Percentiles rank a stretch among this genome's conserved stretches.
Conservation (phyloP, 2,888 invertebrate species). For the Chrysodeixis includens region DNA sequence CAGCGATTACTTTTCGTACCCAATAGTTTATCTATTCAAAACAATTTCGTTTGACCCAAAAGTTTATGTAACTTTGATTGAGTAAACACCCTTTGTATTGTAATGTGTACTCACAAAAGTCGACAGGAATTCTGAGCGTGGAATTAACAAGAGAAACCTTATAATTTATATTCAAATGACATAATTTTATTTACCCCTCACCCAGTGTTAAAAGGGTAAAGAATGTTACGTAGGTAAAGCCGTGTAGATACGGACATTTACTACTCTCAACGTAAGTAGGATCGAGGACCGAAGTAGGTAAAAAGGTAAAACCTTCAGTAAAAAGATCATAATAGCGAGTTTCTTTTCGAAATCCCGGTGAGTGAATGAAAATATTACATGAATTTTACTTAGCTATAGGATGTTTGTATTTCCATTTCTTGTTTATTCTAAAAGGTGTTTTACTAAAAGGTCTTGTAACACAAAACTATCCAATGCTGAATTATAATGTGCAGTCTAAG, state of each 20-base stretch:
- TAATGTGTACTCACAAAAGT: constrained; percentile 32
- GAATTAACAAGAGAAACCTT: constrained; percentile 47
- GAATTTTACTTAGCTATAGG: constrained; percentile 6
- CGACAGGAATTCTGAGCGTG: constrained; percentile 12
- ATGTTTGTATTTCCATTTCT: neutral
- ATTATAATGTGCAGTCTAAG: neutral
- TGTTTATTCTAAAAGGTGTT: neutral
- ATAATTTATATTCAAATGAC: constrained; percentile 62
- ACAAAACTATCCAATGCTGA: neutral
- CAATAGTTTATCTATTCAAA: constrained; percentile 51
- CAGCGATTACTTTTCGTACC: constrained; percentile 34
- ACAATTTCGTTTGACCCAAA: constrained; percentile 66
- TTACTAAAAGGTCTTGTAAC: neutral
- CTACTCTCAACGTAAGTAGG: constrained; percentile 47
- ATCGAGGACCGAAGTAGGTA: constrained; percentile 43
- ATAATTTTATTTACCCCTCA: constrained; percentile 56
- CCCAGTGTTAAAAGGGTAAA: constrained; percentile 41
- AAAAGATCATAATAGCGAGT: constrained; percentile 41
- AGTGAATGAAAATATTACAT: constrained; percentile 36
- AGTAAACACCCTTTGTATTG: constrained; percentile 52
- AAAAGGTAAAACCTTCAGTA: constrained; percentile 42
- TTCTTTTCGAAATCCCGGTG: constrained; percentile 33
- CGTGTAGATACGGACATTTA: constrained; percentile 31
- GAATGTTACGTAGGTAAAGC: constrained; percentile 35
- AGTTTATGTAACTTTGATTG: constrained; percentile 66